Percentiles rank a stretch among this genome's conserved stretches.
phyloP scores from a whole-genome alignment of 2,888 invertebrate genomes.

The Drosophila multiciliata region DNA sequence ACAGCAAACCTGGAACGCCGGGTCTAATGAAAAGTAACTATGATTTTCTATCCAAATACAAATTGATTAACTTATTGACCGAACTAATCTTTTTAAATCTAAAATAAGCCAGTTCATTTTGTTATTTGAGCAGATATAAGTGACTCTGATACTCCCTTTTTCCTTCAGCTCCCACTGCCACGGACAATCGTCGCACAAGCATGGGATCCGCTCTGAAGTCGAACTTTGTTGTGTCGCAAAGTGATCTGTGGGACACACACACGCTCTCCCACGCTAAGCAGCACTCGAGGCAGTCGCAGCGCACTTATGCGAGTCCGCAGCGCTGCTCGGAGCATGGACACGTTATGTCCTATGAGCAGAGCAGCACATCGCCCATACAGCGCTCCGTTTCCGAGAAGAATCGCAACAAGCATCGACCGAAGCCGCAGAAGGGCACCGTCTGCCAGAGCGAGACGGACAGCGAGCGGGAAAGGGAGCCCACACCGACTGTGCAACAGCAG shows the following conservation, averaged over 20 bases:
- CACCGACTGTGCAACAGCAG: slow-evolving; percentile 75
- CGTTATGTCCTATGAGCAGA: slow-evolving; percentile 81
- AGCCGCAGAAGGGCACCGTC: slow-evolving; percentile 86
- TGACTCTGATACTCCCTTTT: not conserved
- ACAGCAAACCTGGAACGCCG: slow-evolving; percentile 80
- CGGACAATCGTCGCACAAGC: slow-evolving; percentile 83
- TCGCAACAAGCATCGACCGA: slow-evolving; percentile 86
- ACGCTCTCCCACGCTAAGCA: slow-evolving; percentile 87
- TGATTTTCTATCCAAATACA: not conserved
- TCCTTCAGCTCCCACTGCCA: slow-evolving; percentile 72
- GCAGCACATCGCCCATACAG: slow-evolving; percentile 86
- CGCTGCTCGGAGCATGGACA: slow-evolving; percentile 85
- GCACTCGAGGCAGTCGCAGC: slow-evolving; percentile 84
- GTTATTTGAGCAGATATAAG: not conserved
- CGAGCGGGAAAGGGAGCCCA: slow-evolving; percentile 84
- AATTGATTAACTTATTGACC: not conserved
- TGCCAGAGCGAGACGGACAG: slow-evolving; percentile 87
- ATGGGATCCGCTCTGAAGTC: slow-evolving; percentile 85
- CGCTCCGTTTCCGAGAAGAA: slow-evolving; percentile 88
- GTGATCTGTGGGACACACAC: slow-evolving; percentile 89
- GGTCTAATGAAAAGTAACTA: slow-evolving; percentile 80
- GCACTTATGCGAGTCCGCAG: slow-evolving; percentile 83
- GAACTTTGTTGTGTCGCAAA: slow-evolving; percentile 88
- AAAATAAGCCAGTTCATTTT: not conserved
- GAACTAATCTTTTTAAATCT: not conserved